A percentile compares a stretch with the other conserved stretches of the same genome.
Conservation (phyloP, 92 coral and sea anemone species). For the Paramuricea clavata region DNA sequence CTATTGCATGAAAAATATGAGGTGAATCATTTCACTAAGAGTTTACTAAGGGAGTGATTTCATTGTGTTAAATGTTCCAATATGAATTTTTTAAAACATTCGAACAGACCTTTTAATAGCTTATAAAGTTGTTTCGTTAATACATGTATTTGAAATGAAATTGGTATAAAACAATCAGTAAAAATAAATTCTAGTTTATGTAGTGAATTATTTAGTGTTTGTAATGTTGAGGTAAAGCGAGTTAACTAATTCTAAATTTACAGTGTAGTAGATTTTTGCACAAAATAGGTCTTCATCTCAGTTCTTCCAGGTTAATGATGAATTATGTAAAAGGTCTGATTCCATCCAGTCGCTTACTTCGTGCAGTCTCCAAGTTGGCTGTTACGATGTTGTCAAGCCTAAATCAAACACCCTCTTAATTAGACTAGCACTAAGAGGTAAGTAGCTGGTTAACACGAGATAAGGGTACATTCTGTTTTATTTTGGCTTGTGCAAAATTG, state of each 20-base stretch:
- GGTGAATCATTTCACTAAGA: too few relatives aligned
- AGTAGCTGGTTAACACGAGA: background rate
- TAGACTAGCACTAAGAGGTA: background rate
- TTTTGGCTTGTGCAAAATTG: conserved; percentile 10
- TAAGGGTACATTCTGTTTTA: background rate
- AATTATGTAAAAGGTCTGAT: conserved; percentile 53
- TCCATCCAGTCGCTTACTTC: conserved; percentile 24
- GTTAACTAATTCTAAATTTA: too few relatives aligned
- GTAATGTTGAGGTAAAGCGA: too few relatives aligned
- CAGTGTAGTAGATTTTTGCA: background rate
- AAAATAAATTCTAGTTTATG: background rate
- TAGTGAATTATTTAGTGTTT: background rate
- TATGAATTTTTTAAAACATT: background rate
- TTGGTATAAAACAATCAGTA: too few relatives aligned
- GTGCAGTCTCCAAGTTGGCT: background rate
- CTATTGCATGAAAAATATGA: background rate
- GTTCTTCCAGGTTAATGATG: conserved; percentile 42
- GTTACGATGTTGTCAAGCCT: conserved; percentile 17
- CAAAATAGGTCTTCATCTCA: too few relatives aligned
- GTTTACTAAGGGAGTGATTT: too few relatives aligned
- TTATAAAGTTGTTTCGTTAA: background rate
- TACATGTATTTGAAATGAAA: background rate
- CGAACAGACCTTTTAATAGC: background rate
- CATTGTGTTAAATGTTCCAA: too few relatives aligned
- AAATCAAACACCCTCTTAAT: background rate